Percentiles rank a stretch among this genome's conserved stretches.
Conservation (phyloP, 2,888 invertebrate genomes). For the Leucophora obtusa region DNA sequence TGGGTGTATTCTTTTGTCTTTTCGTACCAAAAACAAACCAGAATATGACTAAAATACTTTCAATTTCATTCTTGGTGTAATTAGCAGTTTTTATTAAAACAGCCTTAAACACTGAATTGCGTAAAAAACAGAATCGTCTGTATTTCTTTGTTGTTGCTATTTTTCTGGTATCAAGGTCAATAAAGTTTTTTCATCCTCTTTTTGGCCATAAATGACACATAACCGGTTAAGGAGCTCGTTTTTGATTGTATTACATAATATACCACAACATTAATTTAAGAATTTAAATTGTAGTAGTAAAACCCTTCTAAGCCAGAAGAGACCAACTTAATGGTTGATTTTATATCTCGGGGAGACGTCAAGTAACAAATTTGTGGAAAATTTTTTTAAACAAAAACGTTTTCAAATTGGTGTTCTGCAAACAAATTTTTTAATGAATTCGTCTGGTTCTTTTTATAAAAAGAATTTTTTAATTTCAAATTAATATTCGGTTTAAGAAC, state of each 20-base stretch:
- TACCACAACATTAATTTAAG: not conserved
- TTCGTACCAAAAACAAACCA: not conserved
- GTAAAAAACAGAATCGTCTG: not conserved
- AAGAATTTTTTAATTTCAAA: no score
- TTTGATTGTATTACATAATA: conserved; percentile 4
- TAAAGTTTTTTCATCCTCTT: conserved; percentile 25
- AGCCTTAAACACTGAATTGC: conserved; percentile 1
- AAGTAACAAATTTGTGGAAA: no score
- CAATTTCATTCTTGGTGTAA: conserved; percentile 44
- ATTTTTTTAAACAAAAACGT: no score
- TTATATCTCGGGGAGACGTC: no score
- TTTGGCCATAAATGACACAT: not conserved
- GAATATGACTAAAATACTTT: conserved; percentile 28
- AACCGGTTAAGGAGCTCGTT: conserved; percentile 26
- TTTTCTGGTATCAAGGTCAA: conserved; percentile 50
- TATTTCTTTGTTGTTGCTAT: conserved; percentile 27
- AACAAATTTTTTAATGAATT: no score
- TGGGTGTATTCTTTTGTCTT: not conserved
- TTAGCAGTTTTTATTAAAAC: conserved; percentile 29
- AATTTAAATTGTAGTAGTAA: not conserved
- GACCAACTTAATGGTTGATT: not conserved
- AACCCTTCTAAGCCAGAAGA: not conserved
- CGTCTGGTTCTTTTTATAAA: no score
- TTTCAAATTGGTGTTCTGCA: no score
- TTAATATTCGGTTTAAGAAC: no score